Conservation (phyloP, 2,888 invertebrate species). For the Phragmatobia fuliginosa region DNA sequence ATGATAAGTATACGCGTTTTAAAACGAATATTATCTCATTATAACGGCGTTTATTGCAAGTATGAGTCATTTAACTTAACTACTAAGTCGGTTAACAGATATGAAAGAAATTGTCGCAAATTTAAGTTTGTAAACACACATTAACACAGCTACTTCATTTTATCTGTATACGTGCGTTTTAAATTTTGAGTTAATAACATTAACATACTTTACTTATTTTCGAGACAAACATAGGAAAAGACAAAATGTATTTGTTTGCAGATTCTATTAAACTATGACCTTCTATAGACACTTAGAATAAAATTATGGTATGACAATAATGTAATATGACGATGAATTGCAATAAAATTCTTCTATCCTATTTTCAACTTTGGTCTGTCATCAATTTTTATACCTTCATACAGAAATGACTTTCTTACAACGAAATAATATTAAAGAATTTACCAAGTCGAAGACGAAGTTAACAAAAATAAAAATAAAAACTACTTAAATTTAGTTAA, state of each 20-base stretch:
- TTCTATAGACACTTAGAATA: not conserved
- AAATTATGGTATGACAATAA: no score
- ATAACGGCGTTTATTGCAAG: slow-evolving; percentile 55
- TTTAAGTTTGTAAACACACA: slow-evolving; percentile 20
- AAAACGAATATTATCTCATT: slow-evolving; percentile 48
- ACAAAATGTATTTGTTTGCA: not conserved
- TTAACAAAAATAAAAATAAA: no score
- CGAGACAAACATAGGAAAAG: not conserved
- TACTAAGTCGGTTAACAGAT: slow-evolving; percentile 37
- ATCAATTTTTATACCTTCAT: no score
- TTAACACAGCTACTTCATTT: slow-evolving; percentile 12
- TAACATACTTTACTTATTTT: slow-evolving; percentile 19
- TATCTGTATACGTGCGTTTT: slow-evolving; percentile 34
- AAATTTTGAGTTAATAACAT: slow-evolving; percentile 7
- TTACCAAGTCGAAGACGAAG: no score
- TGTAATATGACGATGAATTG: no score
- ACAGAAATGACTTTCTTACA: no score
- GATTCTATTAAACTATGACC: not conserved
- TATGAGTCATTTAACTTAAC: slow-evolving; percentile 54
- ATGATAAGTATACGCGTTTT: slow-evolving; percentile 42
- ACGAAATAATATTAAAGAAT: no score
- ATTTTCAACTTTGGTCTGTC: no score
- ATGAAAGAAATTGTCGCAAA: slow-evolving; percentile 35
- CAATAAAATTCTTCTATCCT: no score
- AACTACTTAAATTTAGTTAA: no score